These are phyloP conservation scores for Pseudomyrmex dendroicus DNA, from an alignment of 1,140 invertebrate species.

Conservation along the genomic window DNA sequence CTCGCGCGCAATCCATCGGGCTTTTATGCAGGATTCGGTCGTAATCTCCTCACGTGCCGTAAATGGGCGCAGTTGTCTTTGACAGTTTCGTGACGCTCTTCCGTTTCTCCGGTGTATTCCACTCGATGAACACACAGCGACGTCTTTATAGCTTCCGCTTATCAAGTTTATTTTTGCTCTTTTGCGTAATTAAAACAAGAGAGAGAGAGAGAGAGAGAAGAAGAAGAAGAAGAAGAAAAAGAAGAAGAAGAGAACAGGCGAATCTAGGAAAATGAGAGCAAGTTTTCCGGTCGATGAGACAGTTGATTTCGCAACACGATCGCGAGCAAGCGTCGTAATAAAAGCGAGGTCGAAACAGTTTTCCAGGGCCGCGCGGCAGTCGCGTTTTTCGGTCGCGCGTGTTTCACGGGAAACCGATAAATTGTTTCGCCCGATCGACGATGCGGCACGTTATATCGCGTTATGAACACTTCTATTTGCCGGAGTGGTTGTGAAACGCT, in stretches of 20 bases:
- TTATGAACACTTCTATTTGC: no score
- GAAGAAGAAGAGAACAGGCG: not conserved
- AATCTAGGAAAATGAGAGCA: not conserved
- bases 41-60: slow-evolving; percentile 63
- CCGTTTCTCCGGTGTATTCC: slow-evolving; percentile 18
- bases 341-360: not conserved
- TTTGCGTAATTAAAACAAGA: not conserved
- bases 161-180: not conserved
- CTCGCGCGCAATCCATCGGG: slow-evolving; percentile 18
- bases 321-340: not conserved
- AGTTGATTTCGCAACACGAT: not conserved
- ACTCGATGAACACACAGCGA: not conserved
- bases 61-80: slow-evolving; percentile 55
- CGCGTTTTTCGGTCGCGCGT: slow-evolving; percentile 1
- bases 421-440: slow-evolving; percentile 17
- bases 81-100: slow-evolving; percentile 33
- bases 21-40: slow-evolving; percentile 42
- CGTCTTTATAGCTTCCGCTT: slow-evolving; percentile 8
- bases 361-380: no score
- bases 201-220: no score
- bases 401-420: not conserved
- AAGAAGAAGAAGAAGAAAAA: no score
- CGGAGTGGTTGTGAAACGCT: slow-evolving; percentile 5
- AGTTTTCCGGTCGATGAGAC: not conserved
- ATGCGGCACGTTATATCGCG: not conserved